phyloP scores from a whole-genome alignment of 2,888 invertebrate genomes.

The Eupithecia insigniata region DNA sequence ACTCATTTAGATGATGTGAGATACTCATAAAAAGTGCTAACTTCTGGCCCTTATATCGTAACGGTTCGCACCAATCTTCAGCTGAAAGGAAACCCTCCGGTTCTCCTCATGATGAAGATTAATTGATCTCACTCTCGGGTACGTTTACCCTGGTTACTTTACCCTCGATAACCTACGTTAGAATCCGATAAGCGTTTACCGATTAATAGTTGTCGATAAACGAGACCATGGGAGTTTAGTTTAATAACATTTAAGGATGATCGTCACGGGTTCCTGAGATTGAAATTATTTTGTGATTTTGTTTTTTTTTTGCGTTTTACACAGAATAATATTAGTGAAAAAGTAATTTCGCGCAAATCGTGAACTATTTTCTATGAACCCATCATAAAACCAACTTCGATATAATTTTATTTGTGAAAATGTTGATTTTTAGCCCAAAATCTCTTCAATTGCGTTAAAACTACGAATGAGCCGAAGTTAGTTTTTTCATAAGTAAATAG shows the following conservation, averaged over 20 bases:
- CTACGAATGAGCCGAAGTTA: too few species aligned
- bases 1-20: background rate
- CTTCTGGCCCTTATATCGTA: background rate
- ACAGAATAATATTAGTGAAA: too few species aligned
- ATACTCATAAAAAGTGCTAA: background rate
- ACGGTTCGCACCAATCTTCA: constrained; percentile 36
- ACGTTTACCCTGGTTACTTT: constrained; percentile 50
- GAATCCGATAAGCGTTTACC: constrained; percentile 46
- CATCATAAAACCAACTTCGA: too few species aligned
- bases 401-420: too few species aligned
- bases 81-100: constrained; percentile 39
- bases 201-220: constrained; percentile 28
- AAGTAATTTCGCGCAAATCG: too few species aligned
- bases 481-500: too few species aligned
- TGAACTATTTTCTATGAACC: too few species aligned
- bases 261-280: too few species aligned
- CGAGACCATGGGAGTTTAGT: background rate
- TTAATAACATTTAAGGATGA: background rate
- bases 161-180: constrained; percentile 41
- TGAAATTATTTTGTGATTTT: too few species aligned
- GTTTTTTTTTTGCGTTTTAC: too few species aligned
- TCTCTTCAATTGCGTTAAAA: too few species aligned
- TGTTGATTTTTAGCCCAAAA: too few species aligned
- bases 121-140: constrained; percentile 49
- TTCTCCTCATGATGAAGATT: constrained; percentile 56